phyloP scores from a whole-genome alignment of 2,888 invertebrate genomes.

The Phengaris alcon region DNA sequence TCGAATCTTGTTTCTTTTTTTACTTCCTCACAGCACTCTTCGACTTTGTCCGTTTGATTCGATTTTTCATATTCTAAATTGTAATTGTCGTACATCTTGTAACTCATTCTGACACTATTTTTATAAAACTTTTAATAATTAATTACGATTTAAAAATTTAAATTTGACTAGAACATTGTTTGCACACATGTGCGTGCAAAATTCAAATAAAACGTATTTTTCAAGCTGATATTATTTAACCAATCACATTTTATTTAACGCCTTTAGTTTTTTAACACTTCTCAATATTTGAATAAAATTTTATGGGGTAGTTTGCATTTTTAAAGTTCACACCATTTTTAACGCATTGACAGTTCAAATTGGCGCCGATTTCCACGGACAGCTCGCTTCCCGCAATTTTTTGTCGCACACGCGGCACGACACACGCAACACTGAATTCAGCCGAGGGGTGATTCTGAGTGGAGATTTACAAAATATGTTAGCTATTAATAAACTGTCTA shows the following conservation, averaged over 20 bases:
- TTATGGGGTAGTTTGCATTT: neutral
- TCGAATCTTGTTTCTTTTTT: conserved; percentile 57
- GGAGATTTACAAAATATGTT: conserved; percentile 71
- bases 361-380: conserved; percentile 31
- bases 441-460: conserved; percentile 61
- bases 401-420: conserved; percentile 63
- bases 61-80: conserved; percentile 52
- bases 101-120: conserved; percentile 51
- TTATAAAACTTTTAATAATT: neutral
- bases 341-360: conserved; percentile 33
- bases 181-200: neutral
- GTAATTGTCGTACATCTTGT: conserved; percentile 55
- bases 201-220: neutral
- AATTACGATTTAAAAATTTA: neutral
- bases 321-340: conserved; percentile 5
- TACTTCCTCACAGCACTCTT: conserved; percentile 54
- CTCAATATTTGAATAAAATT: neutral
- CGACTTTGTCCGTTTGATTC: conserved; percentile 36
- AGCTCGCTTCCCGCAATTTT: conserved; percentile 36
- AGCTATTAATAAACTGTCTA: conserved; percentile 73
- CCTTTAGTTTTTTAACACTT: neutral
- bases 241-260: neutral
- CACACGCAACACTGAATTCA: conserved; percentile 66
- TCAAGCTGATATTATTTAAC: neutral
- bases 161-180: neutral